A percentile compares a stretch with the other conserved stretches of the same genome.
phyloP scores from a whole-genome alignment of 2,797 vertebrate genomes.

The Hypotaenidia philippensis region DNA sequence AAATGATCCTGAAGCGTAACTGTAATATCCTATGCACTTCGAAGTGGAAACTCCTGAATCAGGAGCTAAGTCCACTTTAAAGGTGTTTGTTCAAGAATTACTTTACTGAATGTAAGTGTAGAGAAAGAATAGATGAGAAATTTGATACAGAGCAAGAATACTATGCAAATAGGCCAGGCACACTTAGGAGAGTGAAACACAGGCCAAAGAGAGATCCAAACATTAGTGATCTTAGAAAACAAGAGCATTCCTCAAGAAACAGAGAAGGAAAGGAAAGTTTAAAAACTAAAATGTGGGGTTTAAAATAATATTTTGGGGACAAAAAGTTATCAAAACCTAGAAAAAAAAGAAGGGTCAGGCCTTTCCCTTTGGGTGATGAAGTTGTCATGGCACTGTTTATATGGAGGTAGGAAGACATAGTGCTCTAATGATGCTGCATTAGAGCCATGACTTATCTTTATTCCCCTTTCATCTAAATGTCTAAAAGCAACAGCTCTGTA shows the following conservation, averaged over 20 bases:
- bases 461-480: neutral
- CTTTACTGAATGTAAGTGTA: neutral
- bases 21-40: neutral
- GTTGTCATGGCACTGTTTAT: neutral
- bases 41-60: neutral
- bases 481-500: neutral
- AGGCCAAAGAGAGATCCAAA: neutral
- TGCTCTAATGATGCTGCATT: neutral
- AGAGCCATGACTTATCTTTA: neutral
- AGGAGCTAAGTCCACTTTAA: neutral
- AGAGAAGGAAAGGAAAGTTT: neutral
- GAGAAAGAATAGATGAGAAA: neutral
- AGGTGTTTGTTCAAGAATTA: neutral
- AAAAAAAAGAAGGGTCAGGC: neutral
- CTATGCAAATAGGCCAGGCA: neutral
- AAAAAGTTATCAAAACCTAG: neutral
- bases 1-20: neutral
- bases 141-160: neutral
- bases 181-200: neutral
- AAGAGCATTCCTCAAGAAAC: neutral
- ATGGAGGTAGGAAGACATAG: neutral
- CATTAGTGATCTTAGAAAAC: neutral
- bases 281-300: neutral
- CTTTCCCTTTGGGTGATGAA: neutral
- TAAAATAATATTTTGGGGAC: neutral